Base-by-base conservation (phyloP, 53 echinoderm and acorn worm genomes). In the Echinarachnius parma region DNA sequence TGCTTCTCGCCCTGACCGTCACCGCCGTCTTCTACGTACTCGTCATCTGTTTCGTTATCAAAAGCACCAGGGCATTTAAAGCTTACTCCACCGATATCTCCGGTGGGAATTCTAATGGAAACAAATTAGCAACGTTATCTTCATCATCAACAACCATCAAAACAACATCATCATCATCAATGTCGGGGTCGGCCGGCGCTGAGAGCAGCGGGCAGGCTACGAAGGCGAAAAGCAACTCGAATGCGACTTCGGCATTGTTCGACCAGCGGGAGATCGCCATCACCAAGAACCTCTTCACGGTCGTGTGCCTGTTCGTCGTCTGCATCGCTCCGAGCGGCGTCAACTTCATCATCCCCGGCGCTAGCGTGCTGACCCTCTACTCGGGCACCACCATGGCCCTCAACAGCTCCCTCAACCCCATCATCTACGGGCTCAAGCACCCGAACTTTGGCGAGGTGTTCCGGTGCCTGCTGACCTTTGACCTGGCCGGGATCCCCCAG, bases 381-480 rank as follows among this genome's bases (percentile, higher is more conserved):
- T n/a, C 57, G 5, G 44, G 57, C 3, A 25, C 33, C 32, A 56
- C 56, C 31, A 39, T 56, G 39, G 0, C 58, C 7, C 2, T 72
- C 16, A 72, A 72, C 74, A 72, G 74, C 57, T 13, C 58, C 42
- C 29, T 72, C 2, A 72, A 72, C 28, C 74, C 74, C 5, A 53
- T 72, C 37, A 72, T 72, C 57, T 72, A 72, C 29, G 74, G 74
- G 21, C 74, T 72, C 27, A 72, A 72, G 31, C 74, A 72, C 15
- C 74, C 74, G n/a, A 72, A 57, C 44, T 72, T 72, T 25, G 26
- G 20, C 10, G 74, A 72, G 42, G 74, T 70, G 22, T 70, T 70
- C 23, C 70, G 54, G 4, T 70, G 53, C n/a, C 34, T 70, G 11
- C 70, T 70, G 29, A 54, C 54, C n/a, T 52, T 53, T 16, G 24